phyloP scores from a whole-genome alignment of 92 coral and sea anemone species.

The Parazoanthus atlanticus region DNA sequence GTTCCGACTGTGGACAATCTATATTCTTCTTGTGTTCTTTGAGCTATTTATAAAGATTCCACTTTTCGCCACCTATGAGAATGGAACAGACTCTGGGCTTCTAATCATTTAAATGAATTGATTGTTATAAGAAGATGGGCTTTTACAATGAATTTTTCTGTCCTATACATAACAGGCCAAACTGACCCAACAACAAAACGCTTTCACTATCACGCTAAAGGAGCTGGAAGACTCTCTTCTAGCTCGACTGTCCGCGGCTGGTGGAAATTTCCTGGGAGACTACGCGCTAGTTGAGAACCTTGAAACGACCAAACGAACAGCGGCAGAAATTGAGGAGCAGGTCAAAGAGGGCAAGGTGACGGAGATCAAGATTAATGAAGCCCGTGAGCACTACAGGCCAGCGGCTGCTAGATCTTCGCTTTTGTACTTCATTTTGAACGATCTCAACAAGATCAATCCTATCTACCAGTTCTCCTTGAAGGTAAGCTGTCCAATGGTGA shows the following conservation, averaged over 20 bases:
- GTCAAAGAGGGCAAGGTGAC: conserved; percentile 95
- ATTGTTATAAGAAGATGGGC: neutral
- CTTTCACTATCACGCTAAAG: conserved; percentile 90
- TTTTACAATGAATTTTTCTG: neutral
- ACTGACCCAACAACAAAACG: conserved; percentile 95
- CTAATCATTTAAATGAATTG: no score
- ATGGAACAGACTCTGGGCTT: no score
- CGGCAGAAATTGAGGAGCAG: conserved; percentile 97
- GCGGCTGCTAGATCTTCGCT: conserved; percentile 96
- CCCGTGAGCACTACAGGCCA: conserved; percentile 99
- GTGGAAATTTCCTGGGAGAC: conserved; percentile 99
- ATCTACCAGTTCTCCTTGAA: conserved; percentile 97
- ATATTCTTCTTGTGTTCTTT: neutral
- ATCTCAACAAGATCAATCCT: conserved; percentile 98
- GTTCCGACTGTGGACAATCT: neutral
- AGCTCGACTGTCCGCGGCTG: conserved; percentile 98
- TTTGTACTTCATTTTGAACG: conserved; percentile 93
- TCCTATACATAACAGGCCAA: conserved; percentile 68
- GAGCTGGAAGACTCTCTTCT: conserved; percentile 93
- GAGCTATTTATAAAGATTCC: neutral
- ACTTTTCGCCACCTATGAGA: neutral
- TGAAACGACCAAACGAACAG: conserved; percentile 96
- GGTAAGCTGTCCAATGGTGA: conserved; percentile 53
- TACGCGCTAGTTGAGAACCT: conserved; percentile 97
- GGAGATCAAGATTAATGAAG: conserved; percentile 95